Percentiles rank a stretch among this genome's conserved stretches.
Conservation (phyloP, 2,888 invertebrate genomes). For the Aphidius colemani region DNA sequence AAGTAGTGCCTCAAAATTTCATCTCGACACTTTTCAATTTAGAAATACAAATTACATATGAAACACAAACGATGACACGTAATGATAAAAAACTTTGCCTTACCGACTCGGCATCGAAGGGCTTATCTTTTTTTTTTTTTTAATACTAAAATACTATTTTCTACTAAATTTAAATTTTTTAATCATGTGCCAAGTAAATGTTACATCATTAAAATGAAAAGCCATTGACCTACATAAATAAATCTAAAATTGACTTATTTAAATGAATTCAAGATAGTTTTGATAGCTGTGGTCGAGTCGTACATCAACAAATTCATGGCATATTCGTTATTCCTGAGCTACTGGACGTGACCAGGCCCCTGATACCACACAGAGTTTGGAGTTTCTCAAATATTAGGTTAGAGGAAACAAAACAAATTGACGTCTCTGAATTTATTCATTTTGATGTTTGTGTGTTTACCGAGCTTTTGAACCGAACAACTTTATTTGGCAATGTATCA, state of each 20-base stretch:
- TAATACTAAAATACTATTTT: background rate
- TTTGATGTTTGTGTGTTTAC: background rate
- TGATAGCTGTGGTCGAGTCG: constrained; percentile 19
- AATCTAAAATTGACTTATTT: background rate
- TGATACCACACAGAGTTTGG: background rate
- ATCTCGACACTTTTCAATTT: too few species aligned
- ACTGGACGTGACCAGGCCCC: too few species aligned
- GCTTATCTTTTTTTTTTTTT: background rate
- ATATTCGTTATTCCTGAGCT: constrained; percentile 13
- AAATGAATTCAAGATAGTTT: constrained; percentile 17
- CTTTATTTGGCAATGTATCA: background rate
- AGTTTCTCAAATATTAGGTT: constrained; percentile 5
- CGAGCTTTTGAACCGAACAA: background rate
- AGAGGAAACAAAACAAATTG: too few species aligned
- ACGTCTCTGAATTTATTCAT: too few species aligned
- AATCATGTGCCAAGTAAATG: constrained; percentile 24
- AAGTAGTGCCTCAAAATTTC: too few species aligned
- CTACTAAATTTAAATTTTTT: constrained; percentile 4
- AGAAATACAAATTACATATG: too few species aligned
- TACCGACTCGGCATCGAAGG: too few species aligned
- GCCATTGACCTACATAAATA: constrained; percentile 2
- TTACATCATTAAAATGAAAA: constrained; percentile 25
- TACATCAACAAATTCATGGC: constrained; percentile 24
- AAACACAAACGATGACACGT: too few species aligned
- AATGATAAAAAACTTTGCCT: too few species aligned